phyloP scores from a whole-genome alignment of 2,113 vertebrate genomes.

The Thymallus thymallus region DNA sequence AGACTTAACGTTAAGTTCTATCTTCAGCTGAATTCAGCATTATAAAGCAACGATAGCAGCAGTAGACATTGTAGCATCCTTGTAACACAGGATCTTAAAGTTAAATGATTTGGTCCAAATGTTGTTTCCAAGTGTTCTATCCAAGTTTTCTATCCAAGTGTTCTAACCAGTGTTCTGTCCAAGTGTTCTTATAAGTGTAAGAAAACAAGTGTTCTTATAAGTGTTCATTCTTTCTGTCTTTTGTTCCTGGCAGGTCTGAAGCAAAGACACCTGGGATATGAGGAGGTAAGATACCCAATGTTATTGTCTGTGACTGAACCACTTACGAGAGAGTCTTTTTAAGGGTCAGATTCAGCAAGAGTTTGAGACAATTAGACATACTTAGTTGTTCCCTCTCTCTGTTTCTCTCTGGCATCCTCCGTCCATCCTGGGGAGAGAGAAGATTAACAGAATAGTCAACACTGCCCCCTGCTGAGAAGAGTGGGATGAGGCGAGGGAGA shows the following conservation, averaged over 20 bases:
- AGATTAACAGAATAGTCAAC: conserved; percentile 9
- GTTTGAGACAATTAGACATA: neutral
- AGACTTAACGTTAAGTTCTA: no score
- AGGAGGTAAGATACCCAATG: conserved; percentile 55
- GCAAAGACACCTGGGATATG: conserved; percentile 63
- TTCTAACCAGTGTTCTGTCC: no score
- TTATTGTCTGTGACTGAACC: neutral
- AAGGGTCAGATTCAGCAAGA: neutral
- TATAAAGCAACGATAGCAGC: no score
- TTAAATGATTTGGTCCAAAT: no score
- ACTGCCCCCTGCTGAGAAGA: conserved; percentile 20
- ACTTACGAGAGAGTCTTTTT: neutral
- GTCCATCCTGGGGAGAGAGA: neutral
- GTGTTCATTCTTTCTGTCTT: neutral
- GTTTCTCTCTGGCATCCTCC: neutral
- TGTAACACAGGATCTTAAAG: no score
- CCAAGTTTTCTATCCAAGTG: no score
- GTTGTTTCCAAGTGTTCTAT: no score
- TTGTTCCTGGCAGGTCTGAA: conserved; percentile 48
- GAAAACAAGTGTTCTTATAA: neutral
- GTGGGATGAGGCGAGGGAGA: neutral
- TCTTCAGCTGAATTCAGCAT: no score
- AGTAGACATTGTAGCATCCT: no score
- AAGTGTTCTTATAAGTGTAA: neutral
- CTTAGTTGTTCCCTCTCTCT: neutral